Evolutionary conservation across 37 sponge, comb jelly and placozoan species (phyloP).

Genomic region (Ephydatia muelleri): DNA sequence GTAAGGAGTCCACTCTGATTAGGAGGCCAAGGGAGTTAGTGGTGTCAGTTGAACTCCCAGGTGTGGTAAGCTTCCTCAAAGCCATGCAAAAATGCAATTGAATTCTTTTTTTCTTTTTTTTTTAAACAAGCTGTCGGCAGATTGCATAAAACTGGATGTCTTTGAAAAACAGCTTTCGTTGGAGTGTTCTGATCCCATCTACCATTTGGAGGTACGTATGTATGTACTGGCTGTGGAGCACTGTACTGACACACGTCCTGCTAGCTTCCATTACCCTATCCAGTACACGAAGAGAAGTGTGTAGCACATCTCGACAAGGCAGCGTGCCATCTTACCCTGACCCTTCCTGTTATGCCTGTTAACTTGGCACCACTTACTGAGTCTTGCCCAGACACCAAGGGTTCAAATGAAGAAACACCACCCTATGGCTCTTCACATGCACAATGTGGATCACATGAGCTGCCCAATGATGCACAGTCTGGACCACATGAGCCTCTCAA

Average conservation of each 20-base stretch:
- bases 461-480: neutral
- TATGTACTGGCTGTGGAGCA: neutral
- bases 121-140: constrained; percentile 41
- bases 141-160: constrained; percentile 72
- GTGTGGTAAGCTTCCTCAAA: constrained; percentile 25
- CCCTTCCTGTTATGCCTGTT: constrained; percentile 64
- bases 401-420: neutral
- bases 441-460: neutral
- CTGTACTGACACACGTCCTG: neutral
- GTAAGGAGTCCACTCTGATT: constrained; percentile 29
- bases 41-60: constrained; percentile 63
- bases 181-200: constrained; percentile 44
- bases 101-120: neutral
- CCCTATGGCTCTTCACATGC: neutral
- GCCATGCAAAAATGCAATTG: neutral
- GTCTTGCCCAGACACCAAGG: neutral
- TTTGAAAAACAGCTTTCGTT: constrained; percentile 64
- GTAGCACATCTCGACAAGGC: constrained; percentile 82
- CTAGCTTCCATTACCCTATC: constrained; percentile 70
- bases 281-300: constrained; percentile 65
- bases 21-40: constrained; percentile 77
- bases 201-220: constrained; percentile 63
- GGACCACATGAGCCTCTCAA: no score
- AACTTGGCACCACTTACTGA: neutral
- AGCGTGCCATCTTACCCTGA: constrained; percentile 51